A percentile compares a stretch with the other conserved stretches of the same genome.
These are phyloP conservation scores for Clusia tigrina DNA, from an alignment of 2,888 invertebrate species.

Conservation along the genomic window DNA sequence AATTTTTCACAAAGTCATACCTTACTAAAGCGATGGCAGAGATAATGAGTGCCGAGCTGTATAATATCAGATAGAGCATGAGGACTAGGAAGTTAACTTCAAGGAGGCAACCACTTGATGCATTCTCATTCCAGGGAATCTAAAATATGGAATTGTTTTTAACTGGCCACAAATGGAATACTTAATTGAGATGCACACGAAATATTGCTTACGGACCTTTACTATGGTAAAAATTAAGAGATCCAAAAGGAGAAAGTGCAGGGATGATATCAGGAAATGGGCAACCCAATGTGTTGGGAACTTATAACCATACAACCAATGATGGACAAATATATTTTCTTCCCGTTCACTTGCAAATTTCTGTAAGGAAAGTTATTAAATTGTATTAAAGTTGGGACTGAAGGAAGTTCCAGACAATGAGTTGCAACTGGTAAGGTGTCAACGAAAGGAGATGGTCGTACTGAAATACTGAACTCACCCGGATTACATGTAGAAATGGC, in stretches of 20 bases:
- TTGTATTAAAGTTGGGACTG: too few relatives aligned
- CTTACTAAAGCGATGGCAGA: slow-evolving; percentile 43
- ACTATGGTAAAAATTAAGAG: slow-evolving; percentile 35
- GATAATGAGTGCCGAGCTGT: slow-evolving; percentile 42
- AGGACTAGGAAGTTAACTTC: slow-evolving; percentile 12
- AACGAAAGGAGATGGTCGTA: too few relatives aligned
- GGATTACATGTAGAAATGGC: slow-evolving; percentile 48
- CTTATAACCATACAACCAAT: slow-evolving; percentile 49
- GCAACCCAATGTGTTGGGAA: slow-evolving; percentile 41
- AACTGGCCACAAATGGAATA: too few relatives aligned
- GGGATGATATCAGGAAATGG: slow-evolving; percentile 41
- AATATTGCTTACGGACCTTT: too few relatives aligned
- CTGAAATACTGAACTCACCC: slow-evolving; percentile 39
- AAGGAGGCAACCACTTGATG: neutral
- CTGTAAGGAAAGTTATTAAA: slow-evolving; percentile 34
- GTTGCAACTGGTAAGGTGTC: too few relatives aligned
- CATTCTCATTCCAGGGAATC: neutral
- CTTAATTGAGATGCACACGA: too few relatives aligned
- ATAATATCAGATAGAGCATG: slow-evolving; percentile 37
- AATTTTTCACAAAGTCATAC: too few relatives aligned
- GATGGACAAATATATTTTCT: slow-evolving; percentile 47
- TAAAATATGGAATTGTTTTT: too few relatives aligned
- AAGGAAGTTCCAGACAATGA: too few relatives aligned
- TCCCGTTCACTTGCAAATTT: slow-evolving; percentile 43
- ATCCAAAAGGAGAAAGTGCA: slow-evolving; percentile 43